Base-by-base conservation (phyloP, 1,140 invertebrate genomes). In the Chionoecetes opilio region DNA sequence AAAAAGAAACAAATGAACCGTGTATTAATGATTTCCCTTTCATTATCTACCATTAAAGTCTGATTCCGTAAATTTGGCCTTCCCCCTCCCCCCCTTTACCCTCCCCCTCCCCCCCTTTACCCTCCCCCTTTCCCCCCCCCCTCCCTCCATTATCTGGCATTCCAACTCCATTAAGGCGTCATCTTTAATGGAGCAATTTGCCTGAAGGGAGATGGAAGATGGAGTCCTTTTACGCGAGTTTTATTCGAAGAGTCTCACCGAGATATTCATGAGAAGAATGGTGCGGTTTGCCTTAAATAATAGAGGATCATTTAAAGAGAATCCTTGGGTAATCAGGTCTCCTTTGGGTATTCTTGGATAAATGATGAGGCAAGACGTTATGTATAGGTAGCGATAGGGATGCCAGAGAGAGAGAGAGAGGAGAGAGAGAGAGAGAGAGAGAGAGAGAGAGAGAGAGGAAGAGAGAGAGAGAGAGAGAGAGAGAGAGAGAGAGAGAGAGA, bases 121-220 rank as follows among this genome's bases (percentile, higher is more conserved):
- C 63, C n/a, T n/a, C 63, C 26, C 63, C 63, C 63, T 75, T n/a
- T 26, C 26, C 63, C 63, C 63, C n/a, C 21, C 63, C 26, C 63
- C 63, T 75, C 0, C 63, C 5, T n/a, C 63, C 63, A 75, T 75
- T 75, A 75, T n/a, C 63, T n/a, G 63, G 21, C 63, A 75, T 75
- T 75, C 63, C 26, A 75, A 21, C 26, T 26, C 63, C 63, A 75
- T n/a, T 75, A 75, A 75, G n/a, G 63, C 26, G 63, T 75, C 63
- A 75, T 75, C 63, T 75, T 75, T 75, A 75, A 75, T 75, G 63
- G 63, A 75, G n/a, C 63, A 75, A 75, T 75, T 26, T n/a, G n/a
- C 63, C 63, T n/a, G 11, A 17, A 26, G 63, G 63, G 9, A 75
- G 63, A 75, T 21, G 63, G 3, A 75, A 21, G 26, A 11, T n/a